Base-by-base conservation (phyloP, 2,888 invertebrate genomes). In the Agonopterix alstromeriana region DNA sequence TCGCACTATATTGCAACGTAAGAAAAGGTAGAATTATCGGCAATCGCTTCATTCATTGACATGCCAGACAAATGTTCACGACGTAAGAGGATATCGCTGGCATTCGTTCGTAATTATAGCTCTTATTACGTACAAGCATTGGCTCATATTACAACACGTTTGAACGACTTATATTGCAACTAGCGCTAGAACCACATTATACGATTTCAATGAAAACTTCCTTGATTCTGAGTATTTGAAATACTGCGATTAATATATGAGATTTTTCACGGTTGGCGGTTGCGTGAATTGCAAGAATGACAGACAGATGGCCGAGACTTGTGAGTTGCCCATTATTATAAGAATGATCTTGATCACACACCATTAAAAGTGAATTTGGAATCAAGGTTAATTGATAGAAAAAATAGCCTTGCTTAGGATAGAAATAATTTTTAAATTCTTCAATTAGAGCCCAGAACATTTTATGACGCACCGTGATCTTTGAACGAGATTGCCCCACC, bases 181-280 rank as follows among this genome's bases (percentile, higher is more conserved):
- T 50, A 47, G 50, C 52, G 52, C 52, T 42, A 35, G 38, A 49
- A 47, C 43, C 46, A 43, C 43, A 46, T 12, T 27, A 40, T 49
- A 8, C 27, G 27, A 36, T 43, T 7, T 44, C 35, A 7, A 47
- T 35, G 42, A 48, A 36, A 48, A 48, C 40, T 9, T 8, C 10
- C 10, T 43, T 17, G 48, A 55, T 52, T 63, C 42, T 9, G 5
- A 3, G 11, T 11, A 60, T 62, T 62, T 60, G 58, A 65, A 65
- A 60, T 60, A 58, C 52, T 58, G 7, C 56, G 64, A 67, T 66
- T 14, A 3, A 17, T 48, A 57, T 60, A 69, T 67, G 65, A 65
- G 54, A 65, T 70, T 67, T 70, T 74, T 73, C 65, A 73, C 63
- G 68, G 67, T 68, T 63, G 59, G 59, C 68, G 62, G 60, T 63